phyloP scores from a whole-genome alignment of 2,113 vertebrate species.

The Ornithorhynchus anatinus region DNA sequence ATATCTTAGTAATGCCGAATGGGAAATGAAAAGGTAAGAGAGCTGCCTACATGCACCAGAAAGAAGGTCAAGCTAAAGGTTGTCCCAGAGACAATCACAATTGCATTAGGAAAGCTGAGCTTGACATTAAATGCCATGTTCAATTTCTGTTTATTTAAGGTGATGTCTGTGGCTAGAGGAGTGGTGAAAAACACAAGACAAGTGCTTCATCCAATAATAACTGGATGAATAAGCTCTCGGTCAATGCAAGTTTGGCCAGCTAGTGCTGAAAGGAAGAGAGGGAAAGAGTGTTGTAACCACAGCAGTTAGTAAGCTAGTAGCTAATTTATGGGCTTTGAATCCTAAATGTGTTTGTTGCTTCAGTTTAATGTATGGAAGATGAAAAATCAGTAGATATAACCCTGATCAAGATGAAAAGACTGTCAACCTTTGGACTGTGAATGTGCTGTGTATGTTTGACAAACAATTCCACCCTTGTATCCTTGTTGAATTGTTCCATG shows the following conservation, averaged over 20 bases:
- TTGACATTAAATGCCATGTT: slow-evolving; percentile 52
- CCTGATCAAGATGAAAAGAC: no score
- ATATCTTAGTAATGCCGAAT: background rate
- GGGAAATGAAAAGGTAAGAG: background rate
- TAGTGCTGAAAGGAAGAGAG: slow-evolving; percentile 19
- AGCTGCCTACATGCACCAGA: background rate
- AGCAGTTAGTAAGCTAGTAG: background rate
- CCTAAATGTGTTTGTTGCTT: background rate
- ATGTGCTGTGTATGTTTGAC: no score
- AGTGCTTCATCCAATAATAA: slow-evolving; percentile 63
- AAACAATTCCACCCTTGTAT: no score
- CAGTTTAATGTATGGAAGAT: no score
- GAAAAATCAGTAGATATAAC: no score
- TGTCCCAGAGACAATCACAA: slow-evolving; percentile 26
- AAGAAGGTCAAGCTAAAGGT: slow-evolving; percentile 20
- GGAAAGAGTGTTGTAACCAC: background rate
- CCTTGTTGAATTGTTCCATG: no score
- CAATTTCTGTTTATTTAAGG: slow-evolving; percentile 47
- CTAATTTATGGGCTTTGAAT: background rate
- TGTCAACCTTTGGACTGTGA: no score
- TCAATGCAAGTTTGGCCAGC: slow-evolving; percentile 35
- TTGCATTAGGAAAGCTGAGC: slow-evolving; percentile 46
- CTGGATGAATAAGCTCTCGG: no score
- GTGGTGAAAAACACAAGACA: slow-evolving; percentile 48
- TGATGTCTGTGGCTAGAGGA: slow-evolving; percentile 43